Evolutionary conservation across 2,888 invertebrate species (phyloP).

Genomic region (Toxonevra muliebris): DNA sequence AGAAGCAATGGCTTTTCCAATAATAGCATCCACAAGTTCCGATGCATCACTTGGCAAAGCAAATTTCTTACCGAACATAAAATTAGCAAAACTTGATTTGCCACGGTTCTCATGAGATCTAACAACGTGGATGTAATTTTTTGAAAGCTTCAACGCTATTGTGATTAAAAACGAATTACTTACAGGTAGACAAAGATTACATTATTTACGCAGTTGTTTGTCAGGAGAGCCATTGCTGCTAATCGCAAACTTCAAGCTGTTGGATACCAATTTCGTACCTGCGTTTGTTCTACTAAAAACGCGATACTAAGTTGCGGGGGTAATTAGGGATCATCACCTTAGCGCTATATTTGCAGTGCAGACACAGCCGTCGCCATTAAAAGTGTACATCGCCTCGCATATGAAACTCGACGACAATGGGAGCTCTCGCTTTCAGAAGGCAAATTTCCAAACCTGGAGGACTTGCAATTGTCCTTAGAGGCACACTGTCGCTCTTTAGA

Average conservation of each 20-base stretch:
- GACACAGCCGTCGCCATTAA: slow-evolving; percentile 3
- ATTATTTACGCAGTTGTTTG: slow-evolving; percentile 11
- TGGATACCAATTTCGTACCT: slow-evolving; percentile 4
- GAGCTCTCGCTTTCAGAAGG: slow-evolving; percentile 1
- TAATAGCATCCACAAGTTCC: neutral
- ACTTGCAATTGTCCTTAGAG: slow-evolving; percentile 1
- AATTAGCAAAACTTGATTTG: too few relatives aligned
- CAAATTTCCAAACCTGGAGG: neutral
- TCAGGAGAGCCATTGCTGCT: slow-evolving; percentile 1
- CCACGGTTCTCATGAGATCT: slow-evolving; percentile 8
- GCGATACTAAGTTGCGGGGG: slow-evolving; percentile 1
- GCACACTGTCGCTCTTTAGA: slow-evolving; percentile 6
- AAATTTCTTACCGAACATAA: too few relatives aligned
- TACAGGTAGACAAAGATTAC: slow-evolving; percentile 4
- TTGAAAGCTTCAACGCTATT: slow-evolving; percentile 8
- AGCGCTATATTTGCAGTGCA: slow-evolving; percentile 9
- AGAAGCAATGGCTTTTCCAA: neutral
- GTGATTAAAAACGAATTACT: neutral
- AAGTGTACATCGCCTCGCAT: slow-evolving; percentile 1
- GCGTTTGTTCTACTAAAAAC: slow-evolving; percentile 6
- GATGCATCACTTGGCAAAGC: too few relatives aligned
- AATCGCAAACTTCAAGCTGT: slow-evolving; percentile 12
- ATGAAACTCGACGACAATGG: slow-evolving; percentile 17
- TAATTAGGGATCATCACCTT: slow-evolving; percentile 9
- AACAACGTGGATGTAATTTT: slow-evolving; percentile 12